Conservation (phyloP, 2,797 vertebrate genomes). For the Chiroxiphia lanceolata region DNA sequence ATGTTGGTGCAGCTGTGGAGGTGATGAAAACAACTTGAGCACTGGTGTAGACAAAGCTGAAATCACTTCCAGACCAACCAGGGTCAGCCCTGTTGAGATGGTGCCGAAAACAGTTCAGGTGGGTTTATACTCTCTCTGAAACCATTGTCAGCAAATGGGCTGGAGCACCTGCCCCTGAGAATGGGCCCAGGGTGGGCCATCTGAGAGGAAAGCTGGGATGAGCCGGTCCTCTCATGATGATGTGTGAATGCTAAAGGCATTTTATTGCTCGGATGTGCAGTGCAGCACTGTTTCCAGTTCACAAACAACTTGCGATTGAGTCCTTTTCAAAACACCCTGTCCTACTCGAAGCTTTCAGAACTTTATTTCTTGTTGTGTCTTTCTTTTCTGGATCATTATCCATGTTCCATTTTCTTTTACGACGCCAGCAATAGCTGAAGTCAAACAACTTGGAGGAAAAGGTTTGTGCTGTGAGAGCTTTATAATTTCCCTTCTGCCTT, state of each 20-base stretch:
- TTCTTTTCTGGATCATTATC: neutral
- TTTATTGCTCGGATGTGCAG: neutral
- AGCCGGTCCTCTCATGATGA: neutral
- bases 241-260: neutral
- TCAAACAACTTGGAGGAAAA: neutral
- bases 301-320: neutral
- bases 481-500: neutral
- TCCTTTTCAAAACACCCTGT: neutral
- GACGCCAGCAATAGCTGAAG: neutral
- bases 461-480: neutral
- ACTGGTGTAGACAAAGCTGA: neutral
- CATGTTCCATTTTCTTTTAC: neutral
- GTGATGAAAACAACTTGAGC: neutral
- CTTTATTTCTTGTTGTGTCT: neutral
- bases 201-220: neutral
- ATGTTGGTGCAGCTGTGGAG: neutral
- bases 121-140: neutral
- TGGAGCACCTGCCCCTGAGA: neutral
- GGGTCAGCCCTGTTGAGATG: neutral
- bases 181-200: neutral
- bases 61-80: neutral
- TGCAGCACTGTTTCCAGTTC: neutral
- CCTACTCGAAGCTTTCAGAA: neutral
- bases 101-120: neutral
- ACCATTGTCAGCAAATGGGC: neutral